A percentile compares a stretch with the other conserved stretches of the same genome.
These are phyloP conservation scores for Theropithecus gelada DNA, from an alignment of 2,113 vertebrate genomes.

Conservation along the genomic window DNA sequence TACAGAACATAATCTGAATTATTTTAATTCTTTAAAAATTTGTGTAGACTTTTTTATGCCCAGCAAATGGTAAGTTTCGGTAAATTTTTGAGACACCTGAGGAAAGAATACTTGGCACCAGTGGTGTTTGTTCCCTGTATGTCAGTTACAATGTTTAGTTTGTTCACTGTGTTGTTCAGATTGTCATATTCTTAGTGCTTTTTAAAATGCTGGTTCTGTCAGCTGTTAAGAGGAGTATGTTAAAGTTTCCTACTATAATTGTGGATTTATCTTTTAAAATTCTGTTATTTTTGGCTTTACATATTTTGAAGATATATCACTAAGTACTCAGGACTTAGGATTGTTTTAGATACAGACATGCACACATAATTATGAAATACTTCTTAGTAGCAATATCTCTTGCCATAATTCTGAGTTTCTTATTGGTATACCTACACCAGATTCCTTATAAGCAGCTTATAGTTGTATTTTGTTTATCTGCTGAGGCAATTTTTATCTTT, in stretches of 20 bases:
- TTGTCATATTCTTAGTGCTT: not conserved
- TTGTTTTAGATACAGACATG: not conserved
- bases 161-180: not conserved
- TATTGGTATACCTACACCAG: not conserved
- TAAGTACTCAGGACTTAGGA: not conserved
- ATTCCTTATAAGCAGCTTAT: not conserved
- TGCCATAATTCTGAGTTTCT: not conserved
- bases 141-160: not conserved
- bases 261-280: not conserved
- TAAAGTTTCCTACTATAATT: not conserved
- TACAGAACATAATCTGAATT: not conserved
- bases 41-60: not conserved
- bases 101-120: not conserved
- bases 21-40: not conserved
- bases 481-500: not conserved
- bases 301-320: not conserved
- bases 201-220: not conserved
- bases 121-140: not conserved
- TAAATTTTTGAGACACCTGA: not conserved
- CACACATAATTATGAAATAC: not conserved
- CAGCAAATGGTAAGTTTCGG: not conserved
- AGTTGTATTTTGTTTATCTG: not conserved
- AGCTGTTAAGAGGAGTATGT: not conserved
- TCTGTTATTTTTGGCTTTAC: not conserved
- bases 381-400: not conserved